These are phyloP conservation scores for Morinoia aosen DNA, from an alignment of 2,888 invertebrate genomes.

Conservation along the genomic window DNA sequence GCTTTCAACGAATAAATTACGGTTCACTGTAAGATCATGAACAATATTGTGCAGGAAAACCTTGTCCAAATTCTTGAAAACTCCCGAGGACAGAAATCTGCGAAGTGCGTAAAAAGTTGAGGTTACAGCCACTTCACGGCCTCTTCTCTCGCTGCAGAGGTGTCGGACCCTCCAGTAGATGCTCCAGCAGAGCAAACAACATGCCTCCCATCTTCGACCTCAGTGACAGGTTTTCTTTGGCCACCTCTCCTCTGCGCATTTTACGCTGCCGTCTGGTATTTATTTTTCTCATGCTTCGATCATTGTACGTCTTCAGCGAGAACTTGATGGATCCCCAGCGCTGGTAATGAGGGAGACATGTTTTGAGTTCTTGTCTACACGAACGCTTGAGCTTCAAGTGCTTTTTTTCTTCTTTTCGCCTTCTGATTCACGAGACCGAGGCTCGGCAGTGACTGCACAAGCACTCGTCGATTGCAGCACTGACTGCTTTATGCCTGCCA, in stretches of 20 bases:
- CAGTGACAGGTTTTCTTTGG: too few species aligned
- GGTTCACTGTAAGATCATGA: not conserved
- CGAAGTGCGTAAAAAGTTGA: too few species aligned
- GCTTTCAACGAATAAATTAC: not conserved
- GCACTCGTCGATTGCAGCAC: not conserved
- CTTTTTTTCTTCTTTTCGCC: not conserved
- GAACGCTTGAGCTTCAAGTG: not conserved
- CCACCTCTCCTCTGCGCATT: too few species aligned
- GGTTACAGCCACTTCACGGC: too few species aligned
- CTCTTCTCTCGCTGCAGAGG: too few species aligned
- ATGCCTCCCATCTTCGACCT: too few species aligned
- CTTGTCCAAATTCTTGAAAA: not conserved
- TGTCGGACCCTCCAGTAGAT: too few species aligned
- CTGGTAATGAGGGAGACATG: not conserved
- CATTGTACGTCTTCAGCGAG: not conserved
- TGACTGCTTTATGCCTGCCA: not conserved
- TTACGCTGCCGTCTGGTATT: too few species aligned
- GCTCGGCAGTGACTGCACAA: not conserved
- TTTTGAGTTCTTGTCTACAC: not conserved
- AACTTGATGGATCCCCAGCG: not conserved
- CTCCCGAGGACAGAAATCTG: too few species aligned
- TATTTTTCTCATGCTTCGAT: too few species aligned
- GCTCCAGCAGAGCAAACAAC: too few species aligned
- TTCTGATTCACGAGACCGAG: not conserved
- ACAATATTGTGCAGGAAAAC: not conserved